Evolutionary conservation across 1,140 invertebrate genomes (phyloP).

Genomic region (Drosophila albomicans): DNA sequence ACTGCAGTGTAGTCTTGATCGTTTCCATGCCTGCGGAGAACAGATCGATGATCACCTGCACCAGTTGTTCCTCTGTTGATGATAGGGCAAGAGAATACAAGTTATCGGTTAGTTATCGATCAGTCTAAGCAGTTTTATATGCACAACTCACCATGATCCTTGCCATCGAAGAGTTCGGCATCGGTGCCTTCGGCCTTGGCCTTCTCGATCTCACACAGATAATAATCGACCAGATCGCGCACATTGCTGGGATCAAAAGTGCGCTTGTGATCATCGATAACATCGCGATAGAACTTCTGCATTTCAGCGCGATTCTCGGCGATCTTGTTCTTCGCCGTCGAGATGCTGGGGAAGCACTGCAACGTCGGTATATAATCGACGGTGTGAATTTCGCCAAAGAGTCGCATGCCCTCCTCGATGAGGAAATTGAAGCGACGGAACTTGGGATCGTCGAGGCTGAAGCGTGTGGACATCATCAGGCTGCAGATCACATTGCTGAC

Average conservation of each 20-base stretch:
- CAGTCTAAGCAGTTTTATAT: not conserved
- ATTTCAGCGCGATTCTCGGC: slow-evolving; percentile 93
- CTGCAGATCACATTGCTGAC: slow-evolving; percentile 97
- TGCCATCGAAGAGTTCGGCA: slow-evolving; percentile 91
- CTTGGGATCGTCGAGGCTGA: slow-evolving; percentile 90
- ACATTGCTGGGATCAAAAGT: slow-evolving; percentile 91
- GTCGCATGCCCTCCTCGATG: slow-evolving; percentile 94
- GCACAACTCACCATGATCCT: slow-evolving; percentile 85
- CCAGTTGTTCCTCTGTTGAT: slow-evolving; percentile 92
- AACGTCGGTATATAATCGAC: slow-evolving; percentile 87
- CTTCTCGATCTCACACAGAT: slow-evolving; percentile 93
- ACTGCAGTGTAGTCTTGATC: slow-evolving; percentile 94
- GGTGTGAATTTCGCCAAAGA: slow-evolving; percentile 93
- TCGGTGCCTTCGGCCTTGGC: slow-evolving; percentile 90
- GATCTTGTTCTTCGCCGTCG: slow-evolving; percentile 90
- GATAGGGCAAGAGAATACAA: not conserved
- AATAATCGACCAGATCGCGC: slow-evolving; percentile 94
- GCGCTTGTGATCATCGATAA: slow-evolving; percentile 91
- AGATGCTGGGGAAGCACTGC: slow-evolving; percentile 91
- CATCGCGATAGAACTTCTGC: slow-evolving; percentile 92
- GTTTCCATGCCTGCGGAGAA: slow-evolving; percentile 98
- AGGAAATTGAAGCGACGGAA: slow-evolving; percentile 92
- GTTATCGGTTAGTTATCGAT: not conserved
- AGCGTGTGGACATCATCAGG: slow-evolving; percentile 94
- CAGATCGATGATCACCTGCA: slow-evolving; percentile 95